Percentiles rank a stretch among this genome's conserved stretches.
Conservation (phyloP, 2,113 vertebrate species). For the Crocuta crocuta region DNA sequence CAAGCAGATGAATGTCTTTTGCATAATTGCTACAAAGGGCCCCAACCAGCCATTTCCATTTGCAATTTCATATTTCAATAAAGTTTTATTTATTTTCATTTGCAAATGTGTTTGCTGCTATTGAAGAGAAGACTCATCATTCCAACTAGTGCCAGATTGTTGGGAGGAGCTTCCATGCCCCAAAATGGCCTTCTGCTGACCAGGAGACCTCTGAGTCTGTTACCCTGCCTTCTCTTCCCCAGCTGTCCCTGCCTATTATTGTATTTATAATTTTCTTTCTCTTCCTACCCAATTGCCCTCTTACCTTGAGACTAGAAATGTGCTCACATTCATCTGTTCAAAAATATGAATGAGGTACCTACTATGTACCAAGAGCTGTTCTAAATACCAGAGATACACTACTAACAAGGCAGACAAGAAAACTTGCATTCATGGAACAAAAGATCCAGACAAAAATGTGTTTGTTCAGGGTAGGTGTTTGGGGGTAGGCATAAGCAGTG, state of each 20-base stretch:
- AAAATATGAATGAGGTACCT: neutral
- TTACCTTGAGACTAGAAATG: neutral
- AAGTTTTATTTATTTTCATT: constrained; percentile 87
- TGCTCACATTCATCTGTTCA: neutral
- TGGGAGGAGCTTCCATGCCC: neutral
- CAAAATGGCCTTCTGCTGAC: neutral
- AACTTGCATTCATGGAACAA: neutral
- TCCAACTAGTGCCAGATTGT: constrained; percentile 42
- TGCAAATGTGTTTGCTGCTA: constrained; percentile 76
- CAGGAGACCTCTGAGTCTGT: neutral
- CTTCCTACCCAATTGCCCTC: neutral
- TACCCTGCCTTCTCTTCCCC: neutral
- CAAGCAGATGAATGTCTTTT: constrained; percentile 81
- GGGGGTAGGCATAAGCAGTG: neutral
- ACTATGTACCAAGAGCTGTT: neutral
- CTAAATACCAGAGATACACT: neutral
- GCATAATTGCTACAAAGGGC: constrained; percentile 81
- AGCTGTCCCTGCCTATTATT: neutral
- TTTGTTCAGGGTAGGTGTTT: neutral
- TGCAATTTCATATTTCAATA: constrained; percentile 86
- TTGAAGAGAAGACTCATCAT: constrained; percentile 56
- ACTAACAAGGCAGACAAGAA: neutral
- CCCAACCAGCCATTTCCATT: constrained; percentile 81
- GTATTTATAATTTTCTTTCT: neutral
- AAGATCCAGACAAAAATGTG: neutral